Percentiles rank a stretch among this genome's conserved stretches.
Evolutionary conservation across 1,140 invertebrate genomes (phyloP).

Genomic region (Whitmania pigra): DNA sequence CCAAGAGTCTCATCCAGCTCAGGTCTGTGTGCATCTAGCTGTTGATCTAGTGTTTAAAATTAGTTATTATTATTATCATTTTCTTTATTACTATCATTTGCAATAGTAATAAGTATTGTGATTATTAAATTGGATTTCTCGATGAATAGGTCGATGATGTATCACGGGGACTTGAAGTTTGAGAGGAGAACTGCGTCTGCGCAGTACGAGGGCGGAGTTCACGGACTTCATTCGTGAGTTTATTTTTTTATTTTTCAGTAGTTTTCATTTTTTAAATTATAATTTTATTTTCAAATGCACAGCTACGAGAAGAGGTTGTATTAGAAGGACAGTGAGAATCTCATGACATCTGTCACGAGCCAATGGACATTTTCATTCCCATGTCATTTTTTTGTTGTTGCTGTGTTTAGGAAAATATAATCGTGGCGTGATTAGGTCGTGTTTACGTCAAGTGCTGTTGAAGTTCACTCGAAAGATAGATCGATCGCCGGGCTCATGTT

Average conservation of each 20-base stretch:
- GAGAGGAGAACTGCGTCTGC: slow-evolving; percentile 60
- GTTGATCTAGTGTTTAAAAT: too few species aligned
- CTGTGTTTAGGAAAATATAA: too few species aligned
- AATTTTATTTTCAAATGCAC: too few species aligned
- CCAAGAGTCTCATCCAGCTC: slow-evolving; percentile 15
- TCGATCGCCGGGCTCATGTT: too few species aligned
- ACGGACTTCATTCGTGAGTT: slow-evolving; percentile 76
- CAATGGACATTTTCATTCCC: neutral
- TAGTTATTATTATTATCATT: too few species aligned
- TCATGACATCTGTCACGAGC: neutral
- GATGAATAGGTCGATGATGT: slow-evolving; percentile 14
- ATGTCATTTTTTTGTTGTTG: neutral
- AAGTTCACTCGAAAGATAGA: too few species aligned
- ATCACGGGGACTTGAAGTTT: slow-evolving; percentile 13
- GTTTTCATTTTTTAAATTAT: too few species aligned
- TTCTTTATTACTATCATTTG: too few species aligned
- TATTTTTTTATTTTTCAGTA: neutral
- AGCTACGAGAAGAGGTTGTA: too few species aligned
- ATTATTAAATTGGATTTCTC: neutral
- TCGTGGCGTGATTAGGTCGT: too few species aligned
- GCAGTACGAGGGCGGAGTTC: slow-evolving; percentile 90
- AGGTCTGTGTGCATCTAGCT: neutral
- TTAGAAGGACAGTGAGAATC: neutral
- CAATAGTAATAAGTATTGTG: too few species aligned
- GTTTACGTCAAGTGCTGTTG: too few species aligned